Percentiles rank a stretch among this genome's conserved stretches.
Conservation (phyloP, 2,888 invertebrate species). For the Andrena camellia region DNA sequence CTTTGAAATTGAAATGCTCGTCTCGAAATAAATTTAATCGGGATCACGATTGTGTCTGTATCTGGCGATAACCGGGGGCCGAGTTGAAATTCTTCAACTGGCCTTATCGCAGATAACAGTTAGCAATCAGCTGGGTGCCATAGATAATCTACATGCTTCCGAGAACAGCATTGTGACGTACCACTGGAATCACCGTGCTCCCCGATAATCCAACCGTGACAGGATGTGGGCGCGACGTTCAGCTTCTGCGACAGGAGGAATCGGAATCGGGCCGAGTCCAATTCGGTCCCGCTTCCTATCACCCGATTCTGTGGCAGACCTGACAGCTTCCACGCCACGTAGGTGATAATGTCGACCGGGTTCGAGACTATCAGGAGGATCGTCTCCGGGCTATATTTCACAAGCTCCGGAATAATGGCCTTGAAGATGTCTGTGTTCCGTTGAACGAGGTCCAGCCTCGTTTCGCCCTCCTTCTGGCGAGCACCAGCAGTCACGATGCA, state of each 20-base stretch:
- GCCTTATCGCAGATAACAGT: constrained; percentile 23
- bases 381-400: constrained; percentile 94
- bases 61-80: constrained; percentile 4
- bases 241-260: constrained; percentile 94
- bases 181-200: constrained; percentile 97
- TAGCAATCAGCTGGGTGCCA: neutral
- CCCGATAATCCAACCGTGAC: constrained; percentile 97
- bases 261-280: constrained; percentile 96
- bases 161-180: constrained; percentile 78
- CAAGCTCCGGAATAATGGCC: constrained; percentile 92
- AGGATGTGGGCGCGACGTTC: constrained; percentile 92
- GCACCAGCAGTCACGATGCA: constrained; percentile 97
- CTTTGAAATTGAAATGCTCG: neutral
- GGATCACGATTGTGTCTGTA: neutral
- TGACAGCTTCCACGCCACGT: constrained; percentile 97
- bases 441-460: constrained; percentile 94
- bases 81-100: neutral
- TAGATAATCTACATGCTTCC: no score
- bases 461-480: constrained; percentile 95
- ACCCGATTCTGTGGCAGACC: constrained; percentile 95
- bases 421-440: constrained; percentile 96
- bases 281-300: constrained; percentile 96
- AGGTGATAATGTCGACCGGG: constrained; percentile 96
- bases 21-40: neutral
- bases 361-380: constrained; percentile 95